A percentile compares a stretch with the other conserved stretches of the same genome.
These are phyloP conservation scores for Zophobas morio DNA, from an alignment of 1,140 invertebrate species.

Conservation along the genomic window DNA sequence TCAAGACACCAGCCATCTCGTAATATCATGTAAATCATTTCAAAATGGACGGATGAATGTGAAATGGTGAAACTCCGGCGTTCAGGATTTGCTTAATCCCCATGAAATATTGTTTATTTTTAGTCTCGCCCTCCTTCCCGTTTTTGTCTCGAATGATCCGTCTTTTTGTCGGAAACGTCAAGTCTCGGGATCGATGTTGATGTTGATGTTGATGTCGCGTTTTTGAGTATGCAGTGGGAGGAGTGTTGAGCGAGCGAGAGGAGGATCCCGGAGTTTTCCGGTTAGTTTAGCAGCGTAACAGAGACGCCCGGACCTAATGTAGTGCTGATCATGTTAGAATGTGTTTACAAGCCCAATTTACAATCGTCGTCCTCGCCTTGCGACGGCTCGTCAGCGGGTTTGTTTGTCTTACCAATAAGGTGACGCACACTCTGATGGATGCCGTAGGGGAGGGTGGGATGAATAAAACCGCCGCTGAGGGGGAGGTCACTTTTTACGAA, in stretches of 20 bases:
- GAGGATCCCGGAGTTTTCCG: constrained; percentile 52
- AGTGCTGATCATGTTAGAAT: constrained; percentile 68
- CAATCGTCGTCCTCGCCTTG: constrained; percentile 64
- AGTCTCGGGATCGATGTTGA: constrained; percentile 11
- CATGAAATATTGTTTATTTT: constrained; percentile 13
- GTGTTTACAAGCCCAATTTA: constrained; percentile 67
- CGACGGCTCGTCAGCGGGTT: constrained; percentile 61
- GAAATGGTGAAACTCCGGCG: not conserved
- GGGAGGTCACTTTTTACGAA: constrained; percentile 18
- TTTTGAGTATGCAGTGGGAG: constrained; percentile 35
- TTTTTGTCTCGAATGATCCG: not conserved
- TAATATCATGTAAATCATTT: not conserved
- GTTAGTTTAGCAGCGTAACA: constrained; percentile 58
- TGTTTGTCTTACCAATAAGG: constrained; percentile 65
- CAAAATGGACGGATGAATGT: constrained; percentile 1
- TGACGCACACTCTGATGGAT: constrained; percentile 57
- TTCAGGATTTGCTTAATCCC: not conserved
- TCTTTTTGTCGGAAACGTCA: not conserved
- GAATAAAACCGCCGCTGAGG: constrained; percentile 5
- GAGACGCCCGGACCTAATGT: constrained; percentile 64
- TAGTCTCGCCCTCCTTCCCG: not conserved
- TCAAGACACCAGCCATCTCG: not conserved
- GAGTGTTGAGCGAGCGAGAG: constrained; percentile 34
- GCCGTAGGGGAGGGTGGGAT: constrained; percentile 18
- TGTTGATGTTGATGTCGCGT: constrained; percentile 19